Conservation (phyloP, 1,140 invertebrate species). For the Diorhabda sublineata region DNA sequence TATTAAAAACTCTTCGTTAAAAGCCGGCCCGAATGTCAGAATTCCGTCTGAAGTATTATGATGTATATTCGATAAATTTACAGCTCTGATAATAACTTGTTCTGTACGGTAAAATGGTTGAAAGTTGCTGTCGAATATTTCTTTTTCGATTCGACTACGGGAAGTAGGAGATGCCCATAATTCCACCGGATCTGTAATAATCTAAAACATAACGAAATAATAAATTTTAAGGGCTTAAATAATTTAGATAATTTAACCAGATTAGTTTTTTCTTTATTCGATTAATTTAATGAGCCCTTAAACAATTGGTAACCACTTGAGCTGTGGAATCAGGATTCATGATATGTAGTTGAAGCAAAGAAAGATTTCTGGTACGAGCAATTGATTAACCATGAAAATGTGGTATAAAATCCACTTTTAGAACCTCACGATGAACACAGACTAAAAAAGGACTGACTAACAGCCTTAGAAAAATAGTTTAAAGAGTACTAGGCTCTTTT, state of each 20-base stretch:
- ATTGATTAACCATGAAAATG: too few relatives aligned
- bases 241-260: neutral
- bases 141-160: slow-evolving; percentile 76
- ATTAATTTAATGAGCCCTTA: too few relatives aligned
- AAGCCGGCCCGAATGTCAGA: slow-evolving; percentile 77
- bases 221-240: neutral
- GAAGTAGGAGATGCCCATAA: slow-evolving; percentile 91
- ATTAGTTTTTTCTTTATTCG: too few relatives aligned
- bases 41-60: slow-evolving; percentile 60
- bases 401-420: too few relatives aligned
- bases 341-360: too few relatives aligned
- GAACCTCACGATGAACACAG: too few relatives aligned
- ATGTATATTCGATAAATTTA: slow-evolving; percentile 58
- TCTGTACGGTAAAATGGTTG: slow-evolving; percentile 94
- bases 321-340: too few relatives aligned
- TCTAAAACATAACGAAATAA: slow-evolving; percentile 36
- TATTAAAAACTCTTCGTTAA: slow-evolving; percentile 74
- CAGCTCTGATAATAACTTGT: slow-evolving; percentile 74
- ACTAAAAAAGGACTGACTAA: too few relatives aligned
- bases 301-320: too few relatives aligned
- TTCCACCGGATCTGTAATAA: slow-evolving; percentile 93
- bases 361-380: too few relatives aligned
- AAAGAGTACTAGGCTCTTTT: too few relatives aligned
- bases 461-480: too few relatives aligned
- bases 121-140: slow-evolving; percentile 90